Evolutionary conservation across 2,888 invertebrate genomes (phyloP), one percentile per base, ranked within the genome.

Genomic region (Macropis europaea): DNA sequence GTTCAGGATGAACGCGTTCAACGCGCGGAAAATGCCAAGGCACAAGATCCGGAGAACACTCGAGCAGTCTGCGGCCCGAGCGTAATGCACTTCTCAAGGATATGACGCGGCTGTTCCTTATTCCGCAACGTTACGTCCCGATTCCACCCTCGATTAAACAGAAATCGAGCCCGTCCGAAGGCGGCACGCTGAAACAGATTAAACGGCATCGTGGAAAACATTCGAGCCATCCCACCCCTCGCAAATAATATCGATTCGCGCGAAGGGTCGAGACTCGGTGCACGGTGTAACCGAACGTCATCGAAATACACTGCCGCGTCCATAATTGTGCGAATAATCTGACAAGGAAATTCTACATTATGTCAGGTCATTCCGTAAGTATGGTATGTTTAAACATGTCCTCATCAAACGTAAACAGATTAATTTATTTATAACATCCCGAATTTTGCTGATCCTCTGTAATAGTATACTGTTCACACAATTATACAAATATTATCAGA

Each of bases 21-120:
- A 64, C 61, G 53, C 71, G 64, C 64, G 68, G 66, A 74, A 74
- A 74, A 76, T 69, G 52, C 47, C 32, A 52, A 52, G 13, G 38
- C 56, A 56, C 59, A 53, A 45, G 60, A 38, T 43, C 43, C 28
- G 11, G 50, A 66, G 72, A 69, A 76, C 68, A 76, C 66, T 76
- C 60, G 48, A 66, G 60, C 66, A 52, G 52, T 48, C 73, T 66
- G 48, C 66, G 53, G 54, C 56, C 62, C 68, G 61, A 62, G 43
- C 42, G 52, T 70, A 67, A 77, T 70, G 67, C 70, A 63, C 67
- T 76, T 45, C 62, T 56, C 62, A 42, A 59, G 64, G 54, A 67
- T 47, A 47, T 36, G 30, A 45, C 38, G 38, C 47, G 34, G 24
- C 24, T 76, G 42, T 54, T 59, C 57, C 57, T 45, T 60, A 42